Base-by-base conservation (phyloP, 2,797 vertebrate species). In the Threskiornis aethiopicus region DNA sequence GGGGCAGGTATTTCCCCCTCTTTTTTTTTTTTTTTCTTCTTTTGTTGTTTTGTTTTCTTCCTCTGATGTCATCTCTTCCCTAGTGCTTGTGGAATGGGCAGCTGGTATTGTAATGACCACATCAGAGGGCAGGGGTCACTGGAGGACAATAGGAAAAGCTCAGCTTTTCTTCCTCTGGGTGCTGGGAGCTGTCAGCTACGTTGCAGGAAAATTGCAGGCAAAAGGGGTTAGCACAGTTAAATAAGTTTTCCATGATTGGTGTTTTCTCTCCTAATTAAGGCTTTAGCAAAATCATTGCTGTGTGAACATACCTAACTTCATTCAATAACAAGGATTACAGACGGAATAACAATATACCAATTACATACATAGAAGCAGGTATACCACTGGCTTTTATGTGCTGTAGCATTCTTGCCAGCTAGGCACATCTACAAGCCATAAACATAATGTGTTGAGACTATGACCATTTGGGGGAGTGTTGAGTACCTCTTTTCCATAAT, bases 81-180 rank as follows among this genome's bases (percentile, higher is more conserved):
- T 72, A 55, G 66, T 35, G 57, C 70, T 72, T 88, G 35, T 67
- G 86, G 78, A 96, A 93, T 72, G 76, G 73, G 51, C 58, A 84
- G 44, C 69, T 96, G 72, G 31, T 90, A 51, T 84, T 96, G 84
- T 91, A 96, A 73, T 89, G 87, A 93, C 86, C 81, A 54, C 67
- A 71, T 92, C 55, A 71, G 70, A 94, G 85, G 76, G 57, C 86
- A 91, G 85, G 84, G 85, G 71, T 89, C 93, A 93, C 91, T 95
- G 87, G 80, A 94, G 76, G 84, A 91, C 52, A 94, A 33, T 69
- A 87, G 67, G 79, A 93, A 71, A 61, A 91, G 42, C 76, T 93
- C 52, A 47, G 41, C 61, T 87, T 94, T 94, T 90, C 65, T 79
- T 89, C 26, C 37, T 58, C n/a, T 70, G 41, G 37, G 8, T 85